Percentiles rank a stretch among this genome's conserved stretches.
phyloP scores from a whole-genome alignment of 2,888 invertebrate species.

The Lycia hirtaria region DNA sequence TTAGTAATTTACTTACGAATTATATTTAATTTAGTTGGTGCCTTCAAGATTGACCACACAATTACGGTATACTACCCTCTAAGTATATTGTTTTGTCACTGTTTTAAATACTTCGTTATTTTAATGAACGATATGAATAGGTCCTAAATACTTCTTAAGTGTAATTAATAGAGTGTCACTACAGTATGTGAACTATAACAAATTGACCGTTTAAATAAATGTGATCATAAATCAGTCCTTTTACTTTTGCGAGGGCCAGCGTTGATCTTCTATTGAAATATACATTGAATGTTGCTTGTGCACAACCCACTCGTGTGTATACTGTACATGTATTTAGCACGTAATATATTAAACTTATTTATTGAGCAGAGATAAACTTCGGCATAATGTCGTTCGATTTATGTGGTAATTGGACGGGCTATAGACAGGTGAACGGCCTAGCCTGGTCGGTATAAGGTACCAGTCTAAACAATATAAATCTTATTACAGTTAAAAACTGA shows the following conservation, averaged over 20 bases:
- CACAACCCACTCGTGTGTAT: neutral
- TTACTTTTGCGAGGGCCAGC: slow-evolving; percentile 44
- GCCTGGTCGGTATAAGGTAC: slow-evolving; percentile 21
- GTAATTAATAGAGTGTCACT: slow-evolving; percentile 41
- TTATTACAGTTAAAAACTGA: no score
- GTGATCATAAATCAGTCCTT: slow-evolving; percentile 45
- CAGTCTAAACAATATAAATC: neutral
- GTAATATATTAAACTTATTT: slow-evolving; percentile 12
- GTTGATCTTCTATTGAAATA: slow-evolving; percentile 44
- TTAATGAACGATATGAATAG: neutral
- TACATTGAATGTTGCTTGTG: slow-evolving; percentile 10
- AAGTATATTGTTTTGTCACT: neutral
- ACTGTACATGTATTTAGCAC: neutral
- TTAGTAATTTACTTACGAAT: no score
- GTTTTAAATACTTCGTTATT: neutral
- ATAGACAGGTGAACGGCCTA: slow-evolving; percentile 37
- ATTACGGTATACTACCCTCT: neutral
- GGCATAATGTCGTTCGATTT: slow-evolving; percentile 8
- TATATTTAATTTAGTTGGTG: no score
- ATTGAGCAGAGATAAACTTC: slow-evolving; percentile 28
- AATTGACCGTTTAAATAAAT: slow-evolving; percentile 39
- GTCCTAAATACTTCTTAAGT: neutral
- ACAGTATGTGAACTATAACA: slow-evolving; percentile 36
- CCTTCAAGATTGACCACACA: no score
- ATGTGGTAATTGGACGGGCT: slow-evolving; percentile 25